Evolutionary conservation across 2,797 vertebrate genomes (phyloP), one percentile per base, ranked within the genome.

Genomic region (Tapirus indicus): DNA sequence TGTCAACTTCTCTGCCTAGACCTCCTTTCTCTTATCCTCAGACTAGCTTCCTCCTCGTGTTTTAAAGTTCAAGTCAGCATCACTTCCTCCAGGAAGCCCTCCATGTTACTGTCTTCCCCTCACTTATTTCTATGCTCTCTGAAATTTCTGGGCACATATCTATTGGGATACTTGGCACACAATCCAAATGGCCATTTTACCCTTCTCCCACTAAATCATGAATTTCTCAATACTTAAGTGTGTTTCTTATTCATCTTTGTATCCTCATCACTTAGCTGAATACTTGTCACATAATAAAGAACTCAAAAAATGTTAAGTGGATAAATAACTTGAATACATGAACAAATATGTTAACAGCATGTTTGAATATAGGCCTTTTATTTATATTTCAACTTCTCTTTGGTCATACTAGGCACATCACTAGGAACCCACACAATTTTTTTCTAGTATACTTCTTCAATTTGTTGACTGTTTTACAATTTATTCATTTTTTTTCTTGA

Each of bases 351-450:
- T 82, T 64, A 92, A 68, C 2, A 69, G 6, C 29, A 88, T 60
- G 41, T 82, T 74, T 88, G 20, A 94, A 66, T 17, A 75, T 18
- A 95, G 18, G 7, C 6, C 6, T 75, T n/a, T 80, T 88, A 21
- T 82, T 94, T 85, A 54, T 72, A 79, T 54, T 96, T 92, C 79
- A 91, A 95, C 20, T 91, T 86, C 17, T 78, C 13, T 25, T 87
- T 71, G 17, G 69, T 82, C 38, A 87, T 92, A 68, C 6, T 25
- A 52, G 38, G 25, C 3, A 80, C 6, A 47, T 80, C 25, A 88
- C 16, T 85, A 69, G 21, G 18, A 9, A 71, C 0, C 23, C 7
- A 54, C 17, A 27, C 77, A 69, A 80, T 60, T 16, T 69, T 90
- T 95, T 80, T 60, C n/a, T 64, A 52, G 7, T 29, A 56, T 16